These are phyloP conservation scores for Orchestes rusci DNA, from an alignment of 2,888 invertebrate species.

Conservation along the genomic window DNA sequence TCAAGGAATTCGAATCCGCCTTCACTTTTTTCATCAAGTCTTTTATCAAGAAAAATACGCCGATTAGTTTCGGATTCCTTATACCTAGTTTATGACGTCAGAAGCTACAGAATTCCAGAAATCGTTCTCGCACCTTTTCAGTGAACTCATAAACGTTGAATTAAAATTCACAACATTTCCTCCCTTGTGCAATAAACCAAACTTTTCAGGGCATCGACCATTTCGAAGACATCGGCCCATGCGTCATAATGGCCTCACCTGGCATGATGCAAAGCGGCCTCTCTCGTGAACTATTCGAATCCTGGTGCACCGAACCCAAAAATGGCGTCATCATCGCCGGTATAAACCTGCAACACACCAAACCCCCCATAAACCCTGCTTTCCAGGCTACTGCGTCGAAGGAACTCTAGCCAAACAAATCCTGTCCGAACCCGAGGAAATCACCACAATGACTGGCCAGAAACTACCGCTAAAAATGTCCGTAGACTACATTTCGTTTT, in stretches of 20 bases:
- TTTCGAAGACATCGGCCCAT: slow-evolving; percentile 98
- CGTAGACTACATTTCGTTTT: slow-evolving; percentile 98
- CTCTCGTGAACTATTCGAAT: slow-evolving; percentile 94
- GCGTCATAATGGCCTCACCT: slow-evolving; percentile 98
- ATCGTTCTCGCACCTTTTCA: too few relatives aligned
- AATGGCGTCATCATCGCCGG: slow-evolving; percentile 99
- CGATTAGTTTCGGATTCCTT: too few relatives aligned
- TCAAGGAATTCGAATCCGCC: too few relatives aligned
- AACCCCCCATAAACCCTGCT: background rate
- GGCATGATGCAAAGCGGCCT: slow-evolving; percentile 99
- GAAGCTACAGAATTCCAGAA: too few relatives aligned
- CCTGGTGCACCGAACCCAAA: slow-evolving; percentile 97
- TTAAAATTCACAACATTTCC: too few relatives aligned
- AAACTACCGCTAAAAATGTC: slow-evolving; percentile 95
- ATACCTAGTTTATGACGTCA: too few relatives aligned
- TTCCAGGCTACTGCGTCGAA: slow-evolving; percentile 74
- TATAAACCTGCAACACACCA: slow-evolving; percentile 5
- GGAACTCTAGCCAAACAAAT: slow-evolving; percentile 89
- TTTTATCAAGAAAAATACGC: too few relatives aligned
- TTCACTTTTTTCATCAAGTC: too few relatives aligned
- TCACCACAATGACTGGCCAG: slow-evolving; percentile 90
- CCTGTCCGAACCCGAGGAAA: slow-evolving; percentile 96
- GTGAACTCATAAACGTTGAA: too few relatives aligned
- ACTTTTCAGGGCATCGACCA: slow-evolving; percentile 84
- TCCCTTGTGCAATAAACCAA: background rate